These are phyloP conservation scores for Hippocampus guttulatus DNA, from an alignment of 2,113 vertebrate species.

Conservation along the genomic window DNA sequence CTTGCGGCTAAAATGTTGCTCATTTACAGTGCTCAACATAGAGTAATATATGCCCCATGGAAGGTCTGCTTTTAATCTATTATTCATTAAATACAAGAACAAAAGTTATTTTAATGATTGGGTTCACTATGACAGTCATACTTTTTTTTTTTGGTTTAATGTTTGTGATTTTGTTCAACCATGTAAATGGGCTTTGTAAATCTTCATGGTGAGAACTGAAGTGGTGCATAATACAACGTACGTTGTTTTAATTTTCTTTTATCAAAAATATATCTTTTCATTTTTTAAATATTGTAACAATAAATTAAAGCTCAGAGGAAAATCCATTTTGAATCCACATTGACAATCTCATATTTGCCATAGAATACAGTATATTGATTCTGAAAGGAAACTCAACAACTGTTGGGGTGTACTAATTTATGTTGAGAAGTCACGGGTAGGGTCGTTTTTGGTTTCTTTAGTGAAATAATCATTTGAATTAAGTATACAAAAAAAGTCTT, in stretches of 20 bases:
- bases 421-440: background rate
- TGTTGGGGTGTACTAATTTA: background rate
- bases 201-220: too few species aligned
- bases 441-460: background rate
- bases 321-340: too few species aligned
- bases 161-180: background rate
- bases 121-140: background rate
- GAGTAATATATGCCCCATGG: background rate
- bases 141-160: background rate
- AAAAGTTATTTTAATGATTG: background rate
- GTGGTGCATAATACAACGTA: too few species aligned
- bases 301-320: too few species aligned
- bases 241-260: too few species aligned
- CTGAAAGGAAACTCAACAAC: too few species aligned
- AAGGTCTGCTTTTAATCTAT: background rate
- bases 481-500: background rate
- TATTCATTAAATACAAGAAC: background rate
- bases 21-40: background rate
- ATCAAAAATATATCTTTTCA: too few species aligned
- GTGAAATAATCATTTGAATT: background rate
- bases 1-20: background rate
- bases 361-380: too few species aligned
- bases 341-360: too few species aligned
- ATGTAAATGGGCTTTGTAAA: background rate
- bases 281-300: too few species aligned